phyloP scores from a whole-genome alignment of 2,888 invertebrate species.

The Thumatha senex region DNA sequence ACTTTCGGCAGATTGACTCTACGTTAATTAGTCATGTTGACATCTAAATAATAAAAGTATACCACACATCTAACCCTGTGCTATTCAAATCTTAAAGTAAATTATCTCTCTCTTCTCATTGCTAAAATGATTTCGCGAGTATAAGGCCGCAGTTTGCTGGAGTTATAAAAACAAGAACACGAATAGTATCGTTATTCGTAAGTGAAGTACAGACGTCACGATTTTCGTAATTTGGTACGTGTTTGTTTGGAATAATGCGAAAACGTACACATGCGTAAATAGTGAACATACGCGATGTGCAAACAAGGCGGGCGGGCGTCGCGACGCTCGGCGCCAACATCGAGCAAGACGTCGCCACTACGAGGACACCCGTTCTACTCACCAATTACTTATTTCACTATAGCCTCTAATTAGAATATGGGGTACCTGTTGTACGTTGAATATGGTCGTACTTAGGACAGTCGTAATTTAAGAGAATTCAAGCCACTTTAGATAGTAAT shows the following conservation, averaged over 20 bases:
- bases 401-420: constrained; percentile 35
- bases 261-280: constrained; percentile 71
- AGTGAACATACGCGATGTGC: constrained; percentile 69
- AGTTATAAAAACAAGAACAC: constrained; percentile 29
- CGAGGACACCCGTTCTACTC: constrained; percentile 52
- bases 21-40: not conserved
- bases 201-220: constrained; percentile 41
- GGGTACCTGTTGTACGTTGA: not conserved
- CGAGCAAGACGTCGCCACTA: constrained; percentile 50
- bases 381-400: constrained; percentile 51
- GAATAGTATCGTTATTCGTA: constrained; percentile 31
- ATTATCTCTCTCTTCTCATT: constrained; percentile 12
- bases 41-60: constrained; percentile 5
- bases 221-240: constrained; percentile 54
- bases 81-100: not conserved
- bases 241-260: constrained; percentile 64
- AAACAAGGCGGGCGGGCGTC: constrained; percentile 65
- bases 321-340: constrained; percentile 55
- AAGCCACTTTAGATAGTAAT: no score
- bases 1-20: no score
- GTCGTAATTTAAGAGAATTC: no score
- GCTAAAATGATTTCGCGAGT: constrained; percentile 14
- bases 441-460: no score
- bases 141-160: constrained; percentile 5
- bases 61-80: constrained; percentile 3